Evolutionary conservation across 2,797 vertebrate genomes (phyloP), one percentile per base, ranked within the genome.

Genomic region (Monodelphis domestica): DNA sequence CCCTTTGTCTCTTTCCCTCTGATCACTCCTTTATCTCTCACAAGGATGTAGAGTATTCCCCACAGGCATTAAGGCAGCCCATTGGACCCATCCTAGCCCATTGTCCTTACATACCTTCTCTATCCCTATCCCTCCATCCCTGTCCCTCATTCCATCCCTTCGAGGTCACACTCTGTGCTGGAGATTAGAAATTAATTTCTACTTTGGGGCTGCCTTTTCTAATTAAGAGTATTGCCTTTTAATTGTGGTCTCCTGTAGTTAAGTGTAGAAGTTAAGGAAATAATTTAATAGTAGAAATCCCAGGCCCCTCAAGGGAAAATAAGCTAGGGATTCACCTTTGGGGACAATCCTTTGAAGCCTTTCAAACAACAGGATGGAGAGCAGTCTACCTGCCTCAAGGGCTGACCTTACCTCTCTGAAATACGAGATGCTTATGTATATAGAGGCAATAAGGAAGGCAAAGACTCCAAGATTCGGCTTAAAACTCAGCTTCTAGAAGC

Each of bases 361-460:
- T 45, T 78, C 17, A 78, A 84, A 57, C 93, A 88, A 14, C 30
- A 54, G 52, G 29, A 88, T 89, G 89, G 1, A 90, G 28, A 24
- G 90, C 56, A 51, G 56, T 89, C 59, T 89, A 5, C 53, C 7
- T 52, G 0, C 54, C 52, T 92, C 21, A 89, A 95, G 70, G 12
- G 29, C 92, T 30, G 14, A 91, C 57, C 54, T 54, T 84, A 45
- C 3, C 21, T 78, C 9, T 84, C 38, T 84, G 70, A 15, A 84
- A 45, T 53, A 93, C 91, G n/a, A 70, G 90, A 89, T 57, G 54
- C 38, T 84, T 84, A 26, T 21, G 38, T 45, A 9, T 45, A 11
- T 50, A 84, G 4, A 24, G 9, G 3, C 38, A 88, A 30, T 95
- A 93, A 91, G 93, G 89, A 94, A 94, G 94, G 84, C 54, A 91